Base-by-base conservation (phyloP, 53 echinoderm and acorn worm genomes). In the Zoroaster sp. region DNA sequence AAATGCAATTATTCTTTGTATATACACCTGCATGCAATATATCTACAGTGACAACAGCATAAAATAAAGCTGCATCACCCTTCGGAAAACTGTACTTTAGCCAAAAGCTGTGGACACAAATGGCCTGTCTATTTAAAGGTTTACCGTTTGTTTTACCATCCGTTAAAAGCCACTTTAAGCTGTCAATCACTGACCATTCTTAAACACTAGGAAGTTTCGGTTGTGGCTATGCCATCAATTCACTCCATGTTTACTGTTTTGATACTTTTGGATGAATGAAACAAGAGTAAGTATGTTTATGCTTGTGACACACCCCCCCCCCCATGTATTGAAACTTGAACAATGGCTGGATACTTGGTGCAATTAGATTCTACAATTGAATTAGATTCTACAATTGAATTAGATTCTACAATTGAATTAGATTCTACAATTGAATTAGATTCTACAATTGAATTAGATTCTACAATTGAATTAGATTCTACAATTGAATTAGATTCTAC, bases 221-320 rank as follows among this genome's bases (percentile, higher is more conserved):
- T 59, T 59, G 21, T 59, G 63, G 6, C 15, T 35, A 23, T 20
- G 13, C 78, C n/a, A 10, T 37, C 78, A 13, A n/a, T 78, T 37
- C 18, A 21, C 59, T 37, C 78, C 36, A 54, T 43, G 67, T 81
- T 81, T 40, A 81, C 81, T 66, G 81, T 81, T 81, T 81, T 81
- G 81, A 43, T 81, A 43, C 81, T 66, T 81, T 81, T 81, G 44
- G 81, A 67, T 43, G 43, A 81, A 66, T 76, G 47, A 45, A 45
- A 76, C 66, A 38, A 63, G 40, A 8, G 39, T 35, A 55, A 40
- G 59, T 80, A 51, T 5, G 51, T 39, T 80, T 25, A 63, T n/a
- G 59, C 65, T 25, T 8, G 37, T 74, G 74, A 39, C 80, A 80
- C 49, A 32, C 63, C 59, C 39, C 49, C 63, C 63, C 63, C 63